Conservation (phyloP, 2,113 vertebrate genomes). For the Pristiophorus japonicus region DNA sequence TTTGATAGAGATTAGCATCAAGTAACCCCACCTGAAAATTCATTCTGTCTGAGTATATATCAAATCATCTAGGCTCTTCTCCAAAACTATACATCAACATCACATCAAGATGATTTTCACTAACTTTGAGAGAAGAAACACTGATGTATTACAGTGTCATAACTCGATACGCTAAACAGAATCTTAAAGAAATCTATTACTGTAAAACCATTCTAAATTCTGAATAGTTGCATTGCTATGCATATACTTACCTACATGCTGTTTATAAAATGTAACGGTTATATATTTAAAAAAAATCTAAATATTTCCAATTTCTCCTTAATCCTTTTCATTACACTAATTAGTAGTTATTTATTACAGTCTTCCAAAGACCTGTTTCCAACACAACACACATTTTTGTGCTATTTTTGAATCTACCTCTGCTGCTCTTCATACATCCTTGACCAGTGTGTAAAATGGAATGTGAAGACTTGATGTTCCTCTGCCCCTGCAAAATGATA, state of each 20-base stretch:
- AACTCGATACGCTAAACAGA: neutral
- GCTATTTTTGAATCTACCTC: neutral
- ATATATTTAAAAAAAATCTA: neutral
- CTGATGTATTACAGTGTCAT: neutral
- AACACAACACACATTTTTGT: neutral
- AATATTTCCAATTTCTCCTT: too few species aligned
- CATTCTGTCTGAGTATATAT: too few species aligned
- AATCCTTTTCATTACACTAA: too few species aligned
- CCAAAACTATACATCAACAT: neutral
- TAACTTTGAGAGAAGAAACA: slow-evolving; percentile 5
- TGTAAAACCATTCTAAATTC: neutral
- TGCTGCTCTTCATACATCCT: neutral
- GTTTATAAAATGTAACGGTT: neutral
- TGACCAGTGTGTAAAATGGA: neutral
- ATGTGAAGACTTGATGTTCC: neutral
- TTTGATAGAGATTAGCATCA: slow-evolving; percentile 9
- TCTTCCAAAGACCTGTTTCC: neutral
- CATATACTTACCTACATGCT: neutral
- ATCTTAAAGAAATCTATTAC: neutral
- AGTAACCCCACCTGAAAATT: neutral
- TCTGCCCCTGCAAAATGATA: neutral
- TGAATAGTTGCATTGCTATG: neutral
- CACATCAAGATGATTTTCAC: neutral
- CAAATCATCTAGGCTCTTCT: neutral
- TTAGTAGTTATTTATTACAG: neutral